Conservation (phyloP, 2,797 vertebrate genomes). For the Sebastes oblongus region DNA sequence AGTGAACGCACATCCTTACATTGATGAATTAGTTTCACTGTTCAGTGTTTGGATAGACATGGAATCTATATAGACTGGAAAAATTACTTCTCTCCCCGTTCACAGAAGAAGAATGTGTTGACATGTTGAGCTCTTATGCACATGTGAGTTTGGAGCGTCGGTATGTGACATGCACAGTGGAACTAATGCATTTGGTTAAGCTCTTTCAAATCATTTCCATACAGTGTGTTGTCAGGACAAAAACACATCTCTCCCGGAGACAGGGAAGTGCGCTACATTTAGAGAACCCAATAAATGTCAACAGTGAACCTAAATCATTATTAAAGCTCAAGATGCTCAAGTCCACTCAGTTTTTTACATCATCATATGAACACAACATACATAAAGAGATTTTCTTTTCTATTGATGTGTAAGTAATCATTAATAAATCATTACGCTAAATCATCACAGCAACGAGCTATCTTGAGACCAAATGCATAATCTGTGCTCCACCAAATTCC, state of each 20-base stretch:
- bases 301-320: constrained; percentile 16
- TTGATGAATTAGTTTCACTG: constrained; percentile 13
- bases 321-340: not conserved
- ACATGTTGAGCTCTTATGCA: constrained; percentile 73
- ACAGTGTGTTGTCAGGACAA: constrained; percentile 52
- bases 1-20: not conserved
- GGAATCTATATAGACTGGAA: constrained; percentile 21
- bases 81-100: constrained; percentile 15
- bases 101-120: constrained; percentile 32
- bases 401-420: not conserved
- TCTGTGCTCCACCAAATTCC: not conserved
- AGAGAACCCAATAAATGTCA: constrained; percentile 35
- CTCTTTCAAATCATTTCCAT: constrained; percentile 74
- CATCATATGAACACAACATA: not conserved
- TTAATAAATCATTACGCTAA: not conserved
- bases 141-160: constrained; percentile 56
- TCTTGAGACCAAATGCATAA: not conserved
- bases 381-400: not conserved
- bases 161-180: constrained; percentile 58
- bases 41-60: constrained; percentile 1
- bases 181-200: constrained; percentile 73
- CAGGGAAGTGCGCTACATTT: constrained; percentile 35
- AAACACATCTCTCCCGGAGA: constrained; percentile 50
- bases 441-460: not conserved
- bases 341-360: not conserved